phyloP scores from a whole-genome alignment of 2,888 invertebrate genomes.

The Drosophila birchii region DNA sequence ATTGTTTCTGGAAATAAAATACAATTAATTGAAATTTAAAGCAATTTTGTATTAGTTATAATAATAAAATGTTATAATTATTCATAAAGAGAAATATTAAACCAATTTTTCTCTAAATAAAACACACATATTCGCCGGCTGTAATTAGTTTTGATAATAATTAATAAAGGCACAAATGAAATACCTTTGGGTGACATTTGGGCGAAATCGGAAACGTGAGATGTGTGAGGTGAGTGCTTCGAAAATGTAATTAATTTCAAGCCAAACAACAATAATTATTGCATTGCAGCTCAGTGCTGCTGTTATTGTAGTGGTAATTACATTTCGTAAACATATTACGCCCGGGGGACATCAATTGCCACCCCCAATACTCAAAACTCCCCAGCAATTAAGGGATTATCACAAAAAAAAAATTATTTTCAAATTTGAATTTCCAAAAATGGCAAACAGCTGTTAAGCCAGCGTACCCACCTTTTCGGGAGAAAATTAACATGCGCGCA shows the following conservation, averaged over 20 bases:
- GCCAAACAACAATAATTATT: constrained; percentile 59
- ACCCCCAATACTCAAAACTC: constrained; percentile 2
- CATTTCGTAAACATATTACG: constrained; percentile 56
- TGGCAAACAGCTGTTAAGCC: constrained; percentile 30
- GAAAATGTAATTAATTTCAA: constrained; percentile 65
- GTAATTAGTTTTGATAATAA: constrained; percentile 55
- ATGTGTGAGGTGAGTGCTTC: constrained; percentile 14
- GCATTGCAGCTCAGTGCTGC: constrained; percentile 17
- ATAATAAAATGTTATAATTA: background rate
- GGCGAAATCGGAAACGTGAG: constrained; percentile 23
- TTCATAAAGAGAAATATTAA: background rate
- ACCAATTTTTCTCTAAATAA: background rate
- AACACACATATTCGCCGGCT: background rate
- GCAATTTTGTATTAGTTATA: background rate
- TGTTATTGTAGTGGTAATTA: constrained; percentile 62
- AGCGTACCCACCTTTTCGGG: constrained; percentile 65
- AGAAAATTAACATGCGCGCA: constrained; percentile 25
- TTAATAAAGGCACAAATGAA: constrained; percentile 51
- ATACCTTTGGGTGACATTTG: constrained; percentile 41
- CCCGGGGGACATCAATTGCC: constrained; percentile 50
- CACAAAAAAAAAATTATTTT: constrained; percentile 1
- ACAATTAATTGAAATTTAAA: background rate
- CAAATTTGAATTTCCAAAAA: constrained; percentile 34
- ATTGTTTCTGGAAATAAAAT: background rate
- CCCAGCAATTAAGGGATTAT: constrained; percentile 9